A percentile compares a stretch with the other conserved stretches of the same genome.
These are phyloP conservation scores for Bucorvus abyssinicus DNA, from an alignment of 2,797 vertebrate genomes.

Conservation along the genomic window DNA sequence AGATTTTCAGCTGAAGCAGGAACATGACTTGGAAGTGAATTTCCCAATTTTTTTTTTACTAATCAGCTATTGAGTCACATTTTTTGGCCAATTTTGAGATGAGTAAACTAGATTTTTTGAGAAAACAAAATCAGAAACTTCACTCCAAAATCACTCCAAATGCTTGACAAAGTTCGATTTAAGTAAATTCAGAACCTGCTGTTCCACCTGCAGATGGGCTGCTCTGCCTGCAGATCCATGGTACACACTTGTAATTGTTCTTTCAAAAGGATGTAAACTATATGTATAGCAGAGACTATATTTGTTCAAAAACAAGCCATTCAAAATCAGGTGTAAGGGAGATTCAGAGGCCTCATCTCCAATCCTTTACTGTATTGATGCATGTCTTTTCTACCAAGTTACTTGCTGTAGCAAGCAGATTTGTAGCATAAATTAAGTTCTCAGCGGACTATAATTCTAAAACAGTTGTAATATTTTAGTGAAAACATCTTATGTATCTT, in stretches of 20 bases:
- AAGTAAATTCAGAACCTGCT: background rate
- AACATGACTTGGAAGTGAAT: background rate
- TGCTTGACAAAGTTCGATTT: background rate
- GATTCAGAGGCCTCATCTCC: background rate
- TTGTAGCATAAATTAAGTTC: background rate
- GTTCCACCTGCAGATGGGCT: background rate
- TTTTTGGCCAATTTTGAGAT: background rate
- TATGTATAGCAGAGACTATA: background rate
- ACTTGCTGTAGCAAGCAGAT: background rate
- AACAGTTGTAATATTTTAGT: background rate
- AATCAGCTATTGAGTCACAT: background rate
- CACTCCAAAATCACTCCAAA: background rate
- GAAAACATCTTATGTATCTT: background rate
- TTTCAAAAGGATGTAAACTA: background rate
- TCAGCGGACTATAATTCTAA: background rate
- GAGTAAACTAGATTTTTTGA: background rate
- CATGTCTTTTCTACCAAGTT: background rate
- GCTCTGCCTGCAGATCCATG: background rate
- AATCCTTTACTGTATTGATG: background rate
- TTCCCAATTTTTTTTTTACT: background rate
- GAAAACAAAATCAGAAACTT: background rate
- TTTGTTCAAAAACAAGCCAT: background rate
- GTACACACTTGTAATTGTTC: background rate
- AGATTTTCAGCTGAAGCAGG: background rate
- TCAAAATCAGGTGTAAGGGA: background rate